Evolutionary conservation across 1,140 invertebrate genomes (phyloP), one percentile per base, ranked within the genome.

Genomic region (Pemphigus obesinymphae): DNA sequence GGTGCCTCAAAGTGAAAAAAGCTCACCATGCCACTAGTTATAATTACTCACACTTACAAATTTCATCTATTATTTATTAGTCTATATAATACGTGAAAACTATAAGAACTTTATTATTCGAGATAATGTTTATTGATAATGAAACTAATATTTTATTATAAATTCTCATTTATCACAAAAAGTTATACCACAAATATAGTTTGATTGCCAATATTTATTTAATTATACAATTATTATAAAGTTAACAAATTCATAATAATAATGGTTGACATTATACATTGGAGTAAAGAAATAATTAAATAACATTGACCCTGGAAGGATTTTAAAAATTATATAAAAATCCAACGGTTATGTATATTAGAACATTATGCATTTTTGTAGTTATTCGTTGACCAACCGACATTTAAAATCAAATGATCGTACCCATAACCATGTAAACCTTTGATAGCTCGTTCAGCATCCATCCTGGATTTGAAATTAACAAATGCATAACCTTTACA

Each of bases 401-500:
- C 98, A 88, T 92, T 97, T 15, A 99, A 88, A 87, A 99, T 99
- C 78, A 99, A 90, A 90, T 99, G 97, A 89, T 99, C 97, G 87
- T 99, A 99, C 83, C 97, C 97, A 88, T 96, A 94, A 4, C 97
- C 97, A 87, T 99, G 95, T 7, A 99, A 91, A 61, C 90, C 90
- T 82, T 91, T 88, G 85, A 99, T 98, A 82, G 98, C 98, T 85
- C 93, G 92, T 23, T 95, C 93, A 50, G 98, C 97, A 89, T 98
- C 96, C 85, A 92, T 91, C 84, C 92, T 90, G 82, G 92, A 92
- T 86, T 95, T 95, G 87, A 96, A 99, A 86, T 97, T 97, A 66
- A 99, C 94, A 86, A 99, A 99, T 43, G 97, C 97, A 89, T 99
- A 99, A 68, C 94, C 94, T 89, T 95, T 95, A 88, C 94, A 96